Percentiles rank a stretch among this genome's conserved stretches.
These are phyloP conservation scores for Nomada lathburiana DNA, from an alignment of 2,888 invertebrate species.

Conservation along the genomic window DNA sequence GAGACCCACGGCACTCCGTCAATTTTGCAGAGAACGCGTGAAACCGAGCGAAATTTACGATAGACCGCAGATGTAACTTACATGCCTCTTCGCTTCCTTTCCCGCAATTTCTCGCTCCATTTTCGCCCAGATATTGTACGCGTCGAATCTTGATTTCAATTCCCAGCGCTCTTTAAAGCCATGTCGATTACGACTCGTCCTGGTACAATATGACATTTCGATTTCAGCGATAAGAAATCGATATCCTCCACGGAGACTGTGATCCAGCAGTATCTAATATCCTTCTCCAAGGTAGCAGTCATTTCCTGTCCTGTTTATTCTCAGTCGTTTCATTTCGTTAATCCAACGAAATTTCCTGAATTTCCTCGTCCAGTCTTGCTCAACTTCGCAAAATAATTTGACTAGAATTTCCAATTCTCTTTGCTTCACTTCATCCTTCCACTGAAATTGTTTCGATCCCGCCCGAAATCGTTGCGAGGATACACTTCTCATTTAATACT, in stretches of 20 bases:
- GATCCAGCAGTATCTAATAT: not conserved
- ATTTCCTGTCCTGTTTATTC: conserved; percentile 4
- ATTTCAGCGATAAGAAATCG: conserved; percentile 12
- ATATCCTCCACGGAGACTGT: not conserved
- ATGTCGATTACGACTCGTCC: conserved; percentile 1
- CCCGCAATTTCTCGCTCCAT: not conserved
- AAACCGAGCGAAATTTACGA: conserved; percentile 48
- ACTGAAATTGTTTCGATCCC: no score
- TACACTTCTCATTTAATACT: no score
- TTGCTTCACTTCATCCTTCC: not conserved
- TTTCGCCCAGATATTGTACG: not conserved
- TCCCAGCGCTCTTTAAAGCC: not conserved
- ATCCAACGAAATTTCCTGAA: conserved; percentile 1
- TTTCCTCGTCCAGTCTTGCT: not conserved
- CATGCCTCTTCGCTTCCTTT: not conserved
- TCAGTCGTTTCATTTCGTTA: not conserved
- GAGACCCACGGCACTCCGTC: conserved; percentile 5
- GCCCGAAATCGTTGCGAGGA: no score
- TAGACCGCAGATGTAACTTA: conserved; percentile 39
- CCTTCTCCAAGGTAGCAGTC: not conserved
- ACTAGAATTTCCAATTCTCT: not conserved
- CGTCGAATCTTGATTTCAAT: not conserved
- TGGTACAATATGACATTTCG: not conserved
- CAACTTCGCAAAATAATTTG: not conserved
- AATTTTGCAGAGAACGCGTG: conserved; percentile 45